Percentiles rank a stretch among this genome's conserved stretches.
These are phyloP conservation scores for Nicator chloris DNA, from an alignment of 2,113 vertebrate species.

Conservation along the genomic window DNA sequence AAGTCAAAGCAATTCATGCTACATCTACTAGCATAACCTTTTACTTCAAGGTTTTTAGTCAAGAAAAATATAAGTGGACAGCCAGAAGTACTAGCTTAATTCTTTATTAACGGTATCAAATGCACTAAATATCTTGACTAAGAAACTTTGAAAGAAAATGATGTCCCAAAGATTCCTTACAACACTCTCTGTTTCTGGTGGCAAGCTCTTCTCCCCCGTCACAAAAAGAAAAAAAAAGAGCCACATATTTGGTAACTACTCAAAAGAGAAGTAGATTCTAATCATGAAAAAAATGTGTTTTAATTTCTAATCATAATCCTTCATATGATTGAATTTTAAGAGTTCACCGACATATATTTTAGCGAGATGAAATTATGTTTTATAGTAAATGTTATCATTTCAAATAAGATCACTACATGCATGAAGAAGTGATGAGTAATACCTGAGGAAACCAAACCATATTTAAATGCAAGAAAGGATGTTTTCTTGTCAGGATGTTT, in stretches of 20 bases:
- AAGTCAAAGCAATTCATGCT: neutral
- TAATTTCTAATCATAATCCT: slow-evolving; percentile 4
- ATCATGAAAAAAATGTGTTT: neutral
- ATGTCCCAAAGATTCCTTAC: neutral
- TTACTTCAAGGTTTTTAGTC: neutral
- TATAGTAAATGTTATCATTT: neutral
- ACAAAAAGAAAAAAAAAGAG: neutral
- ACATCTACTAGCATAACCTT: neutral
- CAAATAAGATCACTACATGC: neutral
- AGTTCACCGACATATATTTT: neutral
- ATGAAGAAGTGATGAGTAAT: neutral
- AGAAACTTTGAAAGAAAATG: neutral
- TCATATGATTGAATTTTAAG: neutral
- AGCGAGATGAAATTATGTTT: neutral
- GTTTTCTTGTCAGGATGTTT: neutral
- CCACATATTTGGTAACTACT: neutral
- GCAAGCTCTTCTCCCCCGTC: neutral
- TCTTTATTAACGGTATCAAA: neutral
- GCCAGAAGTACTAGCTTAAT: neutral
- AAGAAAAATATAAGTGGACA: neutral
- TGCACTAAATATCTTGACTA: neutral
- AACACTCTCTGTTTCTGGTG: neutral
- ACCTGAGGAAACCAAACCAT: neutral
- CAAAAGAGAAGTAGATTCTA: neutral
- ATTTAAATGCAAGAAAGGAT: neutral